Conservation (phyloP, 2,113 vertebrate genomes). For the Gulo gulo region DNA sequence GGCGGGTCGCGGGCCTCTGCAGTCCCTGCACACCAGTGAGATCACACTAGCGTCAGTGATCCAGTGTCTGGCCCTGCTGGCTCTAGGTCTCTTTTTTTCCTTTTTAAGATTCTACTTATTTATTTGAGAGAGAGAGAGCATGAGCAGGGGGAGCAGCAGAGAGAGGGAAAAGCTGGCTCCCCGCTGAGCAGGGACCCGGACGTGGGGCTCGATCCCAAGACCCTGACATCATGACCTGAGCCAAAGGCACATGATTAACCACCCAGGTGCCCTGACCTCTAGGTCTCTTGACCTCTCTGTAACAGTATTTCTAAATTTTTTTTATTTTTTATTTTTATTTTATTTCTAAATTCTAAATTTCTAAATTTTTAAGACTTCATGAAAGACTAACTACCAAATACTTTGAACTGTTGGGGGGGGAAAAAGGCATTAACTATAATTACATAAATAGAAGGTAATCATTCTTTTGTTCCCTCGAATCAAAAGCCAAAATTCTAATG, state of each 20-base stretch:
- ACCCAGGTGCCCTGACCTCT: background rate
- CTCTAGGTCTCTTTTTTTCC: background rate
- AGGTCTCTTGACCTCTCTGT: background rate
- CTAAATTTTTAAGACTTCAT: background rate
- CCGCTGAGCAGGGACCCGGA: background rate
- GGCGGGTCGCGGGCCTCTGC: background rate
- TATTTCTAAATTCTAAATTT: no score
- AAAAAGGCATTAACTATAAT: background rate
- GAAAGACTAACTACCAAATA: background rate
- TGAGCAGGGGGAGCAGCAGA: background rate
- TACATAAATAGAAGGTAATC: background rate
- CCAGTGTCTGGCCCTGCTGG: background rate
- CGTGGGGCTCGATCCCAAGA: background rate
- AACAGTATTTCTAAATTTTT: constrained; percentile 22
- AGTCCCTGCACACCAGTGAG: background rate
- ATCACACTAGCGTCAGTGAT: background rate
- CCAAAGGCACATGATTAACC: no score
- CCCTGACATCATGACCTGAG: background rate
- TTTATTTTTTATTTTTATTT: no score
- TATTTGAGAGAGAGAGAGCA: background rate
- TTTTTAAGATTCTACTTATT: background rate
- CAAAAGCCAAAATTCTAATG: background rate
- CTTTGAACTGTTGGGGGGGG: background rate
- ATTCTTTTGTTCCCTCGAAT: constrained; percentile 36
- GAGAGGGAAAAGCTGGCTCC: background rate